These are phyloP conservation scores for Aplodontia rufa DNA, from an alignment of 2,113 vertebrate genomes.

Conservation along the genomic window DNA sequence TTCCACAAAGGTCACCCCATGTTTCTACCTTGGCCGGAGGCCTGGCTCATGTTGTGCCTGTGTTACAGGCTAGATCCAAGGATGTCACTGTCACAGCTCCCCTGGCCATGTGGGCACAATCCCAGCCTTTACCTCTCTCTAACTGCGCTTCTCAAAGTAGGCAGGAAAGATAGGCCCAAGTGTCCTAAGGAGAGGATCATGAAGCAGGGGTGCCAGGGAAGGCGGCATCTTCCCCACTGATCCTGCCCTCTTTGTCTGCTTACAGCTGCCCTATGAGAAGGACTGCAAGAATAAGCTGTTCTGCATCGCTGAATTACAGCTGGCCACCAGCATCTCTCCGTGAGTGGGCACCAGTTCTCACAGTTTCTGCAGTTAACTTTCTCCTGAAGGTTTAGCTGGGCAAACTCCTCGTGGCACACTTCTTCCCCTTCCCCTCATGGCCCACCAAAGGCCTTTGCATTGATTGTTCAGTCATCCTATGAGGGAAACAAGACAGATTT, in stretches of 20 bases:
- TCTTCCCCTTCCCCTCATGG: neutral
- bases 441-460: neutral
- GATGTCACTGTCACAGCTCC: neutral
- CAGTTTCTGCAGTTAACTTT: neutral
- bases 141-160: neutral
- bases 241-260: slow-evolving; percentile 42
- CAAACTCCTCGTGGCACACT: neutral
- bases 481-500: neutral
- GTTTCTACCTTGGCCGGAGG: slow-evolving; percentile 4
- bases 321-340: slow-evolving; percentile 68
- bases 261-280: slow-evolving; percentile 80
- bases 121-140: neutral
- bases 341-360: slow-evolving; percentile 56
- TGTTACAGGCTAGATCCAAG: neutral
- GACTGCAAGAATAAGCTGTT: slow-evolving; percentile 70
- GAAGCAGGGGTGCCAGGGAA: neutral
- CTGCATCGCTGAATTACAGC: slow-evolving; percentile 67
- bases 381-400: neutral
- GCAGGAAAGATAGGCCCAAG: neutral
- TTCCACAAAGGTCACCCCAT: neutral
- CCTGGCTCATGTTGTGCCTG: neutral
- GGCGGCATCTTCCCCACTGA: neutral
- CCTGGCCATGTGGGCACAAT: neutral
- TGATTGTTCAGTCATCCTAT: neutral
- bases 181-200: neutral